These are phyloP conservation scores for Murina feae DNA, from an alignment of 2,113 vertebrate species.

Conservation along the genomic window DNA sequence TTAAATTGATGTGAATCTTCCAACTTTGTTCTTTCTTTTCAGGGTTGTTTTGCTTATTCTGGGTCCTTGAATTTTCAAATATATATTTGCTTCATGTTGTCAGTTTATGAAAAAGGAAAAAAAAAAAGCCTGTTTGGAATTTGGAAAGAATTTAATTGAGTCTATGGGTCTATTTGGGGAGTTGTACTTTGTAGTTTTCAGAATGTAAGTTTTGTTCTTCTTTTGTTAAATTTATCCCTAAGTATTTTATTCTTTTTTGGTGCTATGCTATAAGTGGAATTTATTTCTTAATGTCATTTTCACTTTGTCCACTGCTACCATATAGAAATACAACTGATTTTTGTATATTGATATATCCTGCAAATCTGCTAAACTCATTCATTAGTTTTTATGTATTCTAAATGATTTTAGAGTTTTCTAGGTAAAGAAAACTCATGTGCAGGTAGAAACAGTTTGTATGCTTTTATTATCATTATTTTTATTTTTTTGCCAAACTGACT, in stretches of 20 bases:
- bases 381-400: not conserved
- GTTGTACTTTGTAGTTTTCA: not conserved
- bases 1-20: not conserved
- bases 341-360: not conserved
- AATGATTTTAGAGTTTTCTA: not conserved
- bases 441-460: not conserved
- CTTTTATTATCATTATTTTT: not conserved
- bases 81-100: not conserved
- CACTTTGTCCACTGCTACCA: not conserved
- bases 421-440: not conserved
- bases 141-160: not conserved
- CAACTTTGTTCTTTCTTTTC: not conserved
- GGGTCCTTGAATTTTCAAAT: not conserved
- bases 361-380: not conserved
- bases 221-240: not conserved
- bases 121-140: not conserved
- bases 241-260: not conserved
- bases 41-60: not conserved
- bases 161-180: not conserved
- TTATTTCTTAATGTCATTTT: conserved; percentile 4
- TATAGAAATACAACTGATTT: not conserved
- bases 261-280: not conserved
- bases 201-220: not conserved
- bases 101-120: not conserved
- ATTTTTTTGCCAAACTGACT: not conserved